These are phyloP conservation scores for Sebastes umbrosus DNA, from an alignment of 2,797 vertebrate genomes.

Conservation along the genomic window DNA sequence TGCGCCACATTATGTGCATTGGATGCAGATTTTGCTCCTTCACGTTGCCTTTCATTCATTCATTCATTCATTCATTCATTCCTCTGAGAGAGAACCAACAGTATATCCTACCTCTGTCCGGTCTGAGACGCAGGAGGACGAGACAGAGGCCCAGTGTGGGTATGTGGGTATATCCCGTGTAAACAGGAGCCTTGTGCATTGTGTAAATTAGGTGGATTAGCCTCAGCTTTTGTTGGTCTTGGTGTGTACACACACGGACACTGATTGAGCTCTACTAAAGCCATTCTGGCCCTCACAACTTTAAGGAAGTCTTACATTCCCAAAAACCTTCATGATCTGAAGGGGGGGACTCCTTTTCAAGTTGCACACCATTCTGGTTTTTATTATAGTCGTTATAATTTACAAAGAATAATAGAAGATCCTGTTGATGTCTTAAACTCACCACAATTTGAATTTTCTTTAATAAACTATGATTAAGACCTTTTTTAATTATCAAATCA, in stretches of 20 bases:
- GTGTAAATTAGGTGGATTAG: conserved; percentile 83
- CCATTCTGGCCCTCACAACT: conserved; percentile 72
- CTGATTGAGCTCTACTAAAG: conserved; percentile 76
- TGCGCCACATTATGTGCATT: background rate
- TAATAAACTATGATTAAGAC: background rate
- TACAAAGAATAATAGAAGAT: background rate
- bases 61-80: too few species aligned
- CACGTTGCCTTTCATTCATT: background rate
- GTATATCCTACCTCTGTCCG: conserved; percentile 38
- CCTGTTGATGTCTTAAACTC: conserved; percentile 3
- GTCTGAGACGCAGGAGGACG: conserved; percentile 43
- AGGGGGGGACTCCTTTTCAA: conserved; percentile 36
- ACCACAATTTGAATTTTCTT: background rate
- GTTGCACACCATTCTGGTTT: conserved; percentile 11
- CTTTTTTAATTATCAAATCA: conserved; percentile 32
- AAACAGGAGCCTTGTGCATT: conserved; percentile 81
- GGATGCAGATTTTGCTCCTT: background rate
- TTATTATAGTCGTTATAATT: background rate
- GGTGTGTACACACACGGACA: conserved; percentile 77
- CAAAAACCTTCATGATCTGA: conserved; percentile 54
- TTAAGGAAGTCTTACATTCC: conserved; percentile 73
- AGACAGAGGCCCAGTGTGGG: conserved; percentile 68
- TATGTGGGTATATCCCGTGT: conserved; percentile 77
- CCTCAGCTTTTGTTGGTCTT: conserved; percentile 76
- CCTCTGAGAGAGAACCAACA: conserved; percentile 13